Percentiles rank a stretch among this genome's conserved stretches.
These are phyloP conservation scores for Coryphaenoides rupestris DNA, from an alignment of 2,113 vertebrate genomes.

Conservation along the genomic window DNA sequence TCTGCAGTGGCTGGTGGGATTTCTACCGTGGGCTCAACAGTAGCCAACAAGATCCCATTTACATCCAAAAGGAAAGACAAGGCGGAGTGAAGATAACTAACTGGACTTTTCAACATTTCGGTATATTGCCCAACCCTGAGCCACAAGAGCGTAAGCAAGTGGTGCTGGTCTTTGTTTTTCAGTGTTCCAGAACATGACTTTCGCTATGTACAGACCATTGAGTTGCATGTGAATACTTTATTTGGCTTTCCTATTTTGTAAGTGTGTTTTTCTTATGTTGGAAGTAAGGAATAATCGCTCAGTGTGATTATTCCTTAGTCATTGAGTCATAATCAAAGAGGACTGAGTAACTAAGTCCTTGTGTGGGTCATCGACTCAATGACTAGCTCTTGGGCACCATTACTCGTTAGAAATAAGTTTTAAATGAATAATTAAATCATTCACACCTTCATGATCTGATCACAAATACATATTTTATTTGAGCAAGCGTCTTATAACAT, in stretches of 20 bases:
- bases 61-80: slow-evolving; percentile 77
- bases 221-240: slow-evolving; percentile 3
- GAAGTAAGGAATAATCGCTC: no score
- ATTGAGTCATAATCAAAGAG: no score
- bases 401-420: no score
- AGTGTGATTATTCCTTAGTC: no score
- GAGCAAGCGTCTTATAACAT: no score
- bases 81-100: slow-evolving; percentile 58
- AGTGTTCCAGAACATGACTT: slow-evolving; percentile 20
- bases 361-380: no score
- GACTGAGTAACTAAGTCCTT: no score
- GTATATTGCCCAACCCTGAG: slow-evolving; percentile 43
- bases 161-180: slow-evolving; percentile 31
- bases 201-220: slow-evolving; percentile 11
- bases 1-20: slow-evolving; percentile 74
- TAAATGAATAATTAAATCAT: no score
- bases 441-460: no score
- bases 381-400: no score
- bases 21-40: slow-evolving; percentile 68
- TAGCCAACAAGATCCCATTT: slow-evolving; percentile 74
- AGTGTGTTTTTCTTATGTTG: slow-evolving; percentile 4
- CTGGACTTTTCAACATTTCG: slow-evolving; percentile 16
- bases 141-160: slow-evolving; percentile 18
- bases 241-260: slow-evolving; percentile 2
- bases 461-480: no score